phyloP scores from a whole-genome alignment of 1,140 invertebrate genomes.

The Hylaeus volcanicus region DNA sequence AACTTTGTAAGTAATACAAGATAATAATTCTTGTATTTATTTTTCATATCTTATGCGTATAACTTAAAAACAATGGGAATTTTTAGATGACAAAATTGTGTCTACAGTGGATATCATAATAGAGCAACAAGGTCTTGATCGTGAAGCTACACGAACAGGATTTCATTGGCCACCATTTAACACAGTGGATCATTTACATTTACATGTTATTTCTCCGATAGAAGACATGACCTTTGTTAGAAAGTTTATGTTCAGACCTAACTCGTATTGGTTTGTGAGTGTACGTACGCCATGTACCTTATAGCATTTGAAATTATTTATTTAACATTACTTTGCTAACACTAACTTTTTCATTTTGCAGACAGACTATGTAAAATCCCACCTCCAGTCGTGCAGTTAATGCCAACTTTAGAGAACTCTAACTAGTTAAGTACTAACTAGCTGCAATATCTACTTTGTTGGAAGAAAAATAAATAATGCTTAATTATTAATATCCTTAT shows the following conservation, averaged over 20 bases:
- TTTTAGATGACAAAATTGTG: constrained; percentile 84
- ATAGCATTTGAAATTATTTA: background rate
- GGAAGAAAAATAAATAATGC: background rate
- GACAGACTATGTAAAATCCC: constrained; percentile 77
- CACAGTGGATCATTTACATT: constrained; percentile 90
- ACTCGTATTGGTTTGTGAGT: constrained; percentile 91
- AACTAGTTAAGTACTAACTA: too few species aligned
- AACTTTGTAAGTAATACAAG: constrained; percentile 82
- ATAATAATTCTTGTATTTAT: constrained; percentile 18
- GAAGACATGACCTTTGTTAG: constrained; percentile 87
- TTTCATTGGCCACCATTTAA: constrained; percentile 97
- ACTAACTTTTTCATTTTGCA: constrained; percentile 62
- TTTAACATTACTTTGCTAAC: background rate
- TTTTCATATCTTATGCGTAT: constrained; percentile 21
- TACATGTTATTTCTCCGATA: constrained; percentile 92
- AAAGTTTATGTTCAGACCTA: constrained; percentile 86
- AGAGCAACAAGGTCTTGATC: constrained; percentile 79
- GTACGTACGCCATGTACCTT: constrained; percentile 81
- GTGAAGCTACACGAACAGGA: constrained; percentile 85
- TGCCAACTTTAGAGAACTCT: background rate
- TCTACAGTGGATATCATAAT: constrained; percentile 82
- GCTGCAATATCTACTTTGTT: background rate
- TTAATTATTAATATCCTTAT: background rate
- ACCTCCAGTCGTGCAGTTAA: constrained; percentile 50
- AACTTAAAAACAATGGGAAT: constrained; percentile 39